Evolutionary conservation across 2,113 vertebrate species (phyloP), one percentile per base, ranked within the genome.

Genomic region (western clawed frog (Xenopus tropicalis)): DNA sequence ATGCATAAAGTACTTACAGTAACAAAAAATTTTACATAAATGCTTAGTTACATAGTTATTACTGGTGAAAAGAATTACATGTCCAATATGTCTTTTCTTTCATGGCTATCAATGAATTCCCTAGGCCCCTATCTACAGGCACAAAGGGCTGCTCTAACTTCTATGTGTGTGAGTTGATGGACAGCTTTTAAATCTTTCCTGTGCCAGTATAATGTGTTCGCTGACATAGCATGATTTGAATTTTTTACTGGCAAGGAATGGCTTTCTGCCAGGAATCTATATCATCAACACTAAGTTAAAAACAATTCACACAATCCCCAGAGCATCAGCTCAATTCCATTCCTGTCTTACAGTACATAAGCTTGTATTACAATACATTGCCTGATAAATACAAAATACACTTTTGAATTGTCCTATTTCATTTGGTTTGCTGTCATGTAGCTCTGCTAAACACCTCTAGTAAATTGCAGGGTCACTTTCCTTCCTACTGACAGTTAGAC

Each of bases 191-290:
- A 44, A 43, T 72, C 61, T 24, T 69, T 54, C 14, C 51, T 63
- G 63, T 44, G 72, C 22, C 62, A 37, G 37, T 44, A 65, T 25
- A 65, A 65, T 21, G 11, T 42, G 51, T 66, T 57, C 59, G 63
- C 71, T 66, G 71, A 73, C 71, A 21, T 59, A 14, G 61, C 62
- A 25, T 66, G 52, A 52, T 37, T 46, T 52, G 19, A 71, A 21
- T 19, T 74, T 43, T 74, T 74, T 67, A 44, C 72, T 61, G 72
- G 72, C 67, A 68, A 61, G 20, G 44, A 65, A 59, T 37, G 72
- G 54, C 56, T 52, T 10, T 7, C 20, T 74, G 72, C 72, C 65
- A 61, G 72, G 56, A 74, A 74, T 61, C 65, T 67, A 56, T 56
- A 74, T 73, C 63, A 66, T 46, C 65, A 54, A 62, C 25, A 24